Base-by-base conservation (phyloP, 2,888 invertebrate genomes). In the Matsumyia berberina region DNA sequence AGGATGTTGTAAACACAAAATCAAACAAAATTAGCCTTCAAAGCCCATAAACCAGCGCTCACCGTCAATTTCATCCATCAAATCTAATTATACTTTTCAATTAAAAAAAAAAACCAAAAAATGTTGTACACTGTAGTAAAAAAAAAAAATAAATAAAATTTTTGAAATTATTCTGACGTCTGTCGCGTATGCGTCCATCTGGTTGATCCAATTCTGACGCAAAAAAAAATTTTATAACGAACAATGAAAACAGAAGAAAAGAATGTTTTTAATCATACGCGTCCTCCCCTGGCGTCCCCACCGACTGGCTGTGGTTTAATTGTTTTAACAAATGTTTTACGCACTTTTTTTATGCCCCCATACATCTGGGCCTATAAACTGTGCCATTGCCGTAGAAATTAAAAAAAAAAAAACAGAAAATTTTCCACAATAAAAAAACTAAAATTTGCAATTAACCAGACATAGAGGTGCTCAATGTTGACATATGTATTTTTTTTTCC, bases 161-260 rank as follows among this genome's bases (percentile, higher is more conserved):
- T 24, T 49, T 5, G 0, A 9, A 42, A 9, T 33, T 33, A 11
- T 33, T 62, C 44, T 69, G 69, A 53, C 62, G 62, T 73, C 62
- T 73, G 72, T 53, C 51, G 39, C 42, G 42, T 73, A 73, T 62
- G 60, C 42, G 31, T 53, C 72, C 60, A 73, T 73, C 62, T 62
- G 62, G 44, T 33, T 55, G 29, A 44, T 29, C 44, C 33, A 37
- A 44, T 44, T 73, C 44, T 64, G 53, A 73, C 73, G 73, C 44
- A 64, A 42, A 44, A 12, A 44, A 64, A 42, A 44, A 12, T 35
- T 64, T 33, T 31, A 60, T 15, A 15, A 8, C 17, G 12, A 42
- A 53, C 42, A 62, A 51, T 24, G 12, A 31, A 39, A 62, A 39
- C 19, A n/a, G 39, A 31, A 29, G 11, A 44, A 57, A 42, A 35